These are phyloP conservation scores for Scophthalmus maximus DNA, from an alignment of 2,113 vertebrate species.

Conservation along the genomic window DNA sequence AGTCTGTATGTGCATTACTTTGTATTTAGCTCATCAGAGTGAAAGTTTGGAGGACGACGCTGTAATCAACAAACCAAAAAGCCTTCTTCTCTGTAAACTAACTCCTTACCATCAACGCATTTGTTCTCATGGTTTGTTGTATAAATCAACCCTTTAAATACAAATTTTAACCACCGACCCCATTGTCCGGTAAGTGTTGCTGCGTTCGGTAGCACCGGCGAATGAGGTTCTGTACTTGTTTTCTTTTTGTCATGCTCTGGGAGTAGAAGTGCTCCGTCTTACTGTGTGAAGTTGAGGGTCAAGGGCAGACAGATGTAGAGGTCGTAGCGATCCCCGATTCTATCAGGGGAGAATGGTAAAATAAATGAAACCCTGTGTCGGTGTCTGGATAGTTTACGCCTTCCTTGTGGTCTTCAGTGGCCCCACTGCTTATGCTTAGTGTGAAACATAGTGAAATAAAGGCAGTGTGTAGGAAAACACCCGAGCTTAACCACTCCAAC, in stretches of 20 bases:
- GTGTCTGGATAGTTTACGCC: conserved; percentile 33
- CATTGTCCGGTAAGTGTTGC: conserved; percentile 45
- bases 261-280: conserved; percentile 42
- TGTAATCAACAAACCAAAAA: conserved; percentile 79
- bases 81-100: conserved; percentile 78
- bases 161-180: conserved; percentile 45
- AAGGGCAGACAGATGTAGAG: conserved; percentile 10
- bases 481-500: conserved; percentile 20
- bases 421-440: conserved; percentile 45
- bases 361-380: conserved; percentile 16
- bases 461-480: conserved; percentile 15
- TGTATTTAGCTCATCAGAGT: conserved; percentile 67
- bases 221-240: conserved; percentile 48
- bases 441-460: conserved; percentile 21
- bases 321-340: conserved; percentile 27
- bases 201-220: conserved; percentile 32
- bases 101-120: conserved; percentile 58
- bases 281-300: conserved; percentile 42
- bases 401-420: conserved; percentile 11
- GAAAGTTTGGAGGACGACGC: conserved; percentile 55
- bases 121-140: conserved; percentile 65
- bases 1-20: conserved; percentile 59
- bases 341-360: conserved; percentile 17
- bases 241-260: conserved; percentile 33
- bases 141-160: conserved; percentile 77